Evolutionary conservation across 2,113 vertebrate genomes (phyloP).

Genomic region (Colinus virginianus): DNA sequence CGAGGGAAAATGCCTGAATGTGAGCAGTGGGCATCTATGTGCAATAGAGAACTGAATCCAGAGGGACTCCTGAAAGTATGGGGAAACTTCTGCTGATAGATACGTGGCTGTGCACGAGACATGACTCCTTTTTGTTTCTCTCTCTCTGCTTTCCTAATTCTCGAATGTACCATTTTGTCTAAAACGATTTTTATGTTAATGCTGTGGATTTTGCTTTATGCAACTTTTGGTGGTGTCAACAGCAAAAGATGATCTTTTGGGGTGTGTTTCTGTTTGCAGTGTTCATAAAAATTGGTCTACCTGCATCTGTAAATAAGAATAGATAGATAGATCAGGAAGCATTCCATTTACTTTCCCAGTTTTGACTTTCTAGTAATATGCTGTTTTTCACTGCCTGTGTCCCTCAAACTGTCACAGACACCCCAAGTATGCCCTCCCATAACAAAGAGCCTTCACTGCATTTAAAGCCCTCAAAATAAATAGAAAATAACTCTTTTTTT

Average conservation of each 20-base stretch:
- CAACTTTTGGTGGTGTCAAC: not conserved
- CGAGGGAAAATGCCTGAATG: not conserved
- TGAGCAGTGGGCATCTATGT: rapidly evolving
- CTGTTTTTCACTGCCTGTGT: not conserved
- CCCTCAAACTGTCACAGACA: not conserved
- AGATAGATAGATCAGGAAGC: not conserved
- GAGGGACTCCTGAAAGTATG: not conserved
- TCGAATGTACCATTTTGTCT: not conserved
- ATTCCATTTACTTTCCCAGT: constrained; percentile 1
- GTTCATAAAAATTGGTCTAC: not conserved
- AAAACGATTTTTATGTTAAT: not conserved
- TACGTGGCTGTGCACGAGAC: not conserved
- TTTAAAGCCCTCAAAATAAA: constrained; percentile 8
- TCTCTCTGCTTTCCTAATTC: not conserved
- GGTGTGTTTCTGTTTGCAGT: not conserved
- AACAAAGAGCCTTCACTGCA: not conserved
- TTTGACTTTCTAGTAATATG: not conserved
- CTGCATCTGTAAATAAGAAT: not conserved
- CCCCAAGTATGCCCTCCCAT: not conserved
- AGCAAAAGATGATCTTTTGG: not conserved
- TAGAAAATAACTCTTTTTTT: not conserved
- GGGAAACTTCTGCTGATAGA: not conserved
- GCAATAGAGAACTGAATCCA: not conserved
- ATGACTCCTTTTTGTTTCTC: not conserved
- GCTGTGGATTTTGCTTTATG: not conserved